A percentile compares a stretch with the other conserved stretches of the same genome.
phyloP scores from a whole-genome alignment of 2,113 vertebrate genomes.

The Chionodraco myersi region DNA sequence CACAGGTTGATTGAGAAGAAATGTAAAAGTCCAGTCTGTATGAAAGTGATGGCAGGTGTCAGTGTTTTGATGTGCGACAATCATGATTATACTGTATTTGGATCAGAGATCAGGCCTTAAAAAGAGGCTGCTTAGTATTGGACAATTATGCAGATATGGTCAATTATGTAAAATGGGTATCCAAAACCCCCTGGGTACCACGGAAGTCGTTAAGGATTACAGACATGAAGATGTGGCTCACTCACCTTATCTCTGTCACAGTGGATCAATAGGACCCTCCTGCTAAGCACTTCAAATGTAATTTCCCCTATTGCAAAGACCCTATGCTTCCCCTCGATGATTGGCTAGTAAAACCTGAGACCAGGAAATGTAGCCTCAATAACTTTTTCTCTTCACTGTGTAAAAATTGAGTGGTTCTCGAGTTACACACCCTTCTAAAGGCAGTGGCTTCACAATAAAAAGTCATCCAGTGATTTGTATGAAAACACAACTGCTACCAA shows the following conservation, averaged over 20 bases:
- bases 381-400: neutral
- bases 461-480: neutral
- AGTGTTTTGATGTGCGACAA: neutral
- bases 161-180: conserved; percentile 39
- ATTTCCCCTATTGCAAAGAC: conserved; percentile 42
- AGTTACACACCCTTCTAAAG: neutral
- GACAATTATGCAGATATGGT: conserved; percentile 27
- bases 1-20: neutral
- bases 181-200: conserved; percentile 21
- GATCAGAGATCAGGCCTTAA: conserved; percentile 2
- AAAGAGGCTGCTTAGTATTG: conserved; percentile 10
- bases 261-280: conserved; percentile 61
- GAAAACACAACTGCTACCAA: neutral
- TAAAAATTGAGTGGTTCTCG: conserved; percentile 25
- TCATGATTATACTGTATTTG: neutral
- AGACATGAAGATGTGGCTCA: conserved; percentile 47
- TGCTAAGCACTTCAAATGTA: conserved; percentile 63
- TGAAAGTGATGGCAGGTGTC: neutral
- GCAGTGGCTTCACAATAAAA: neutral
- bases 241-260: conserved; percentile 57
- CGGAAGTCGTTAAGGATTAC: conserved; percentile 55
- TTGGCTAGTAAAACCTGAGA: conserved; percentile 10
- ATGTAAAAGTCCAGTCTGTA: neutral
- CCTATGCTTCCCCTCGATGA: conserved; percentile 10
- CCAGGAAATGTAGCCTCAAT: conserved; percentile 7